Percentiles rank a stretch among this genome's conserved stretches.
These are phyloP conservation scores for Lepus timidus DNA, from an alignment of 2,113 vertebrate genomes.

Conservation along the genomic window DNA sequence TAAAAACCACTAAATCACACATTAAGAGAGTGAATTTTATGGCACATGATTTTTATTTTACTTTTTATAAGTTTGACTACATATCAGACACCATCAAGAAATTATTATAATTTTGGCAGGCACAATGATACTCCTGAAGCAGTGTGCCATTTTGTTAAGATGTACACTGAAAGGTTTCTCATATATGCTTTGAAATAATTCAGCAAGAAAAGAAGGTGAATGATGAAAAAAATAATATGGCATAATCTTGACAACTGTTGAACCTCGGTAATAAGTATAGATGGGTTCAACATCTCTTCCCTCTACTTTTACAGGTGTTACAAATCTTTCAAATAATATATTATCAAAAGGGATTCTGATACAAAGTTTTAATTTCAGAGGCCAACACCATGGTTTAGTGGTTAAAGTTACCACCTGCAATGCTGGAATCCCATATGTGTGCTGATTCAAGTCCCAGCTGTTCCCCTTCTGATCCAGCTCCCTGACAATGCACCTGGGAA, in stretches of 20 bases:
- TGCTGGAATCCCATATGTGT: no score
- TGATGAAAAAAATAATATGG: neutral
- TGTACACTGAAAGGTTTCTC: neutral
- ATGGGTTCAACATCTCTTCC: neutral
- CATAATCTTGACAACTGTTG: neutral
- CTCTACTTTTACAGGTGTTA: neutral
- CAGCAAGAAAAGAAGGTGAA: neutral
- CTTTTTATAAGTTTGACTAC: neutral
- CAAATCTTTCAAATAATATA: conserved; percentile 48
- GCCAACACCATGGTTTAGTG: no score
- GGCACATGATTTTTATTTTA: neutral
- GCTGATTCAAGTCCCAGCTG: no score
- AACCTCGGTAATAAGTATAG: neutral
- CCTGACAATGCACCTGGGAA: no score
- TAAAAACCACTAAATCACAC: neutral
- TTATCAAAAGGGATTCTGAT: neutral
- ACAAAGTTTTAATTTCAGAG: neutral
- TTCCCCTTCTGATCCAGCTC: no score
- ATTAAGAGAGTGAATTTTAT: conserved; percentile 34
- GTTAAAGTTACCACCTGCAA: no score
- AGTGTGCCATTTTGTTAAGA: neutral
- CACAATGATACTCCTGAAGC: neutral
- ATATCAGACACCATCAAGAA: neutral
- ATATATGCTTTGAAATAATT: conserved; percentile 32
- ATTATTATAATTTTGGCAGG: neutral